Evolutionary conservation across 2,888 invertebrate species (phyloP).

Genomic region (Cheilosia pagana): DNA sequence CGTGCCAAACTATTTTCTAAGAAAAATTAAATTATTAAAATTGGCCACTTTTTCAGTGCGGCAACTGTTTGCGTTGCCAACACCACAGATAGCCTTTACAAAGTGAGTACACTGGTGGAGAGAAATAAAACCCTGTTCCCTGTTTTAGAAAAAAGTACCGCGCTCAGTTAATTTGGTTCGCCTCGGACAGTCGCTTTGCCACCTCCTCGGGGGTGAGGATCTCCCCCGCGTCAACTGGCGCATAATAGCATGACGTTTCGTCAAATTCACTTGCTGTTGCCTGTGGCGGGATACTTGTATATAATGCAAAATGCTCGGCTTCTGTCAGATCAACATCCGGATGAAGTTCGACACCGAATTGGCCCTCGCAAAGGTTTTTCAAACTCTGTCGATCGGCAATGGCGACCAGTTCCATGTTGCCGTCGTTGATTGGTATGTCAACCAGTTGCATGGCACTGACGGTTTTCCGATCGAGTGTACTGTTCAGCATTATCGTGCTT

Average conservation of each 20-base stretch:
- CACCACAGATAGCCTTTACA: constrained; percentile 28
- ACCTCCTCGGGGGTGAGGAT: constrained; percentile 85
- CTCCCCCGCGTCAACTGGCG: constrained; percentile 91
- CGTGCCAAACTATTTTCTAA: constrained; percentile 46
- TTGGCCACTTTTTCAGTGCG: constrained; percentile 55
- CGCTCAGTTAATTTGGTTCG: constrained; percentile 79
- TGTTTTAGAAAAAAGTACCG: constrained; percentile 51
- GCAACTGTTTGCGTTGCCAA: constrained; percentile 38
- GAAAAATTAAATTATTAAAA: constrained; percentile 27
- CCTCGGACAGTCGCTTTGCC: constrained; percentile 80
- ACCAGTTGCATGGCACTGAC: constrained; percentile 83
- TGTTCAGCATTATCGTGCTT: constrained; percentile 82
- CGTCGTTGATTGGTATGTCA: constrained; percentile 83
- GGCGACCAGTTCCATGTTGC: constrained; percentile 86
- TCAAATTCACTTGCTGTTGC: constrained; percentile 95
- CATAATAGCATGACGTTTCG: constrained; percentile 93
- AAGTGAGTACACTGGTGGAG: constrained; percentile 45
- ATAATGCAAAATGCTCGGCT: constrained; percentile 94
- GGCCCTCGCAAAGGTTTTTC: constrained; percentile 82
- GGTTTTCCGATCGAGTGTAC: constrained; percentile 82
- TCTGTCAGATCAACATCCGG: constrained; percentile 90
- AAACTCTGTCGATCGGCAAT: constrained; percentile 83
- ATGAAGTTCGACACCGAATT: constrained; percentile 83
- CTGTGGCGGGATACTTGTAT: constrained; percentile 93
- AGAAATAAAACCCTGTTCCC: constrained; percentile 18